A percentile compares a stretch with the other conserved stretches of the same genome.
Conservation (phyloP, 2,113 vertebrate genomes). For the Pelusios castaneus region DNA sequence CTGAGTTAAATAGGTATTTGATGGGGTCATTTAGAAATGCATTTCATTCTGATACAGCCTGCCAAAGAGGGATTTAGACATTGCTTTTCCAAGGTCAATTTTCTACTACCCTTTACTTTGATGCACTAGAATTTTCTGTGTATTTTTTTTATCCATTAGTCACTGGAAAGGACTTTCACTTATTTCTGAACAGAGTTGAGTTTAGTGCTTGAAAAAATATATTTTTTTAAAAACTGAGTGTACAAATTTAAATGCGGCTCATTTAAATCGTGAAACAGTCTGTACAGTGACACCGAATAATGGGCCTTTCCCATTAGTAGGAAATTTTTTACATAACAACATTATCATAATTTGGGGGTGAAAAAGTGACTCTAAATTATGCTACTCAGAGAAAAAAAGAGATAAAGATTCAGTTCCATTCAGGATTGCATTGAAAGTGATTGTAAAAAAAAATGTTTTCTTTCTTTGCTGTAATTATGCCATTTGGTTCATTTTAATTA, state of each 20-base stretch:
- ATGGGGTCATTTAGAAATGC: background rate
- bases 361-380: background rate
- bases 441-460: background rate
- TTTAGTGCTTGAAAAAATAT: background rate
- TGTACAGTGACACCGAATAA: background rate
- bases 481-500: conserved; percentile 17
- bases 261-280: conserved; percentile 7
- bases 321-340: background rate
- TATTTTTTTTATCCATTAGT: background rate
- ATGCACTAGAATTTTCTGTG: background rate
- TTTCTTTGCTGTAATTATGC: background rate
- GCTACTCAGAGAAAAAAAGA: background rate
- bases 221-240: background rate
- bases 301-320: background rate
- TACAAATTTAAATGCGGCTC: background rate
- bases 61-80: background rate
- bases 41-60: background rate
- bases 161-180: background rate
- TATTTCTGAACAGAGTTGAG: background rate
- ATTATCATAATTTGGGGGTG: background rate
- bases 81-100: background rate
- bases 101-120: background rate
- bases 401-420: background rate
- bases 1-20: background rate
- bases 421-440: background rate